Evolutionary conservation across 1,140 invertebrate genomes (phyloP).

Genomic region (Neoseiulus cucumeris): DNA sequence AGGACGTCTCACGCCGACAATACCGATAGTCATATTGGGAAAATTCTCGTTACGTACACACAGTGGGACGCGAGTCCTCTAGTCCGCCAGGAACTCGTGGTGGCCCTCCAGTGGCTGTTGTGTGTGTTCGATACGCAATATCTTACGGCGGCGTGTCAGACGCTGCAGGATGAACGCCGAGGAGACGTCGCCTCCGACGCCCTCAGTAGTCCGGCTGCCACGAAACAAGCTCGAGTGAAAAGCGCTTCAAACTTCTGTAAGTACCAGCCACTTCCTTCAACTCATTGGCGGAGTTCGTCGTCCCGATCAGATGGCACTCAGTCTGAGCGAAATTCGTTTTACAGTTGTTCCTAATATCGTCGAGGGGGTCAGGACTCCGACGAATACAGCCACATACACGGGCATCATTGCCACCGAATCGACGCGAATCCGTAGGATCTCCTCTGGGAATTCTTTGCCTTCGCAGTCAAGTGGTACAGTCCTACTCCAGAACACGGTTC

Average conservation of each 20-base stretch:
- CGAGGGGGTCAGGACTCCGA: not conserved
- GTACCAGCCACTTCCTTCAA: not conserved
- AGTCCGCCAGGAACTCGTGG: constrained; percentile 59
- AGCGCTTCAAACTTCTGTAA: not conserved
- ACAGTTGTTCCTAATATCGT: not conserved
- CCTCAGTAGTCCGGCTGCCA: not conserved
- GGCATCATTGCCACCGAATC: not conserved
- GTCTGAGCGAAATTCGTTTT: not conserved
- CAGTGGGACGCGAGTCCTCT: constrained; percentile 62
- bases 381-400: not conserved
- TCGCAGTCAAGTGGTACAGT: not conserved
- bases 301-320: not conserved
- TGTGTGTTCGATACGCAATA: constrained; percentile 75
- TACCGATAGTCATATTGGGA: constrained; percentile 73
- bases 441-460: not conserved
- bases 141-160: constrained; percentile 39
- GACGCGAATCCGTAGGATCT: not conserved
- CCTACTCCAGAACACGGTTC: not conserved
- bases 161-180: constrained; percentile 41
- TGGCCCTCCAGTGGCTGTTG: constrained; percentile 74
- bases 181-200: not conserved
- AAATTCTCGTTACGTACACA: constrained; percentile 54
- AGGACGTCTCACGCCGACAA: constrained; percentile 76
- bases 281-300: not conserved
- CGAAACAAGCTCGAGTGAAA: not conserved